Conservation (phyloP, 1,140 invertebrate genomes). For the Drosophila cardini region DNA sequence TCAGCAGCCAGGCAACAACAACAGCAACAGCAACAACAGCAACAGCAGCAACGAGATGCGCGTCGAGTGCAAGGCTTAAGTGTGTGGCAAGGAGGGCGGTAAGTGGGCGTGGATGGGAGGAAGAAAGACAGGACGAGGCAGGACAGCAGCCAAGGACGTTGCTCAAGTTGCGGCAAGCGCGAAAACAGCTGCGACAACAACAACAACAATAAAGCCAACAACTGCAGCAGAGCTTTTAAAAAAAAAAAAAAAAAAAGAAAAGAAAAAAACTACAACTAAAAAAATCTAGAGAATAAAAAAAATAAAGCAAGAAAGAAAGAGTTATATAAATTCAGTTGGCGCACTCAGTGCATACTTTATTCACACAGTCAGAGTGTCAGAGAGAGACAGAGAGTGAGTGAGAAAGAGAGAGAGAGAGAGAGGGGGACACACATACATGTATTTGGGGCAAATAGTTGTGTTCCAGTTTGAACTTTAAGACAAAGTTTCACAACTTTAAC, state of each 20-base stretch:
- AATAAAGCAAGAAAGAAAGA: conserved; percentile 42
- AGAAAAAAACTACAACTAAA: conserved; percentile 12
- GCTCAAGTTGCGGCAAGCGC: conserved; percentile 75
- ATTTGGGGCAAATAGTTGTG: conserved; percentile 83
- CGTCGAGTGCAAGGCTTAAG: conserved; percentile 68
- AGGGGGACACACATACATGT: conserved; percentile 26
- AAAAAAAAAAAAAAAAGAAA: conserved; percentile 41
- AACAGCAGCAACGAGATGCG: conserved; percentile 21
- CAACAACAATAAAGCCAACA: conserved; percentile 21
- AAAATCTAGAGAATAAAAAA: conserved; percentile 35
- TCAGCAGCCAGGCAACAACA: conserved; percentile 61
- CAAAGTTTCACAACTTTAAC: conserved; percentile 79
- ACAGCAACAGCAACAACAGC: conserved; percentile 37
- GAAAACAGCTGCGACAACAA: conserved; percentile 66
- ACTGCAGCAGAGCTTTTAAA: conserved; percentile 63
- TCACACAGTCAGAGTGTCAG: conserved; percentile 8
- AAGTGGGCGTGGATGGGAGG: conserved; percentile 27
- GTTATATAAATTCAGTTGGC: conserved; percentile 66
- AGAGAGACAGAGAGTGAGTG: conserved; percentile 17
- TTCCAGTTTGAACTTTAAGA: conserved; percentile 80
- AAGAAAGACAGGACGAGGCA: conserved; percentile 5
- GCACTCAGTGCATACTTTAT: conserved; percentile 63
- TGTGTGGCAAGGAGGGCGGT: conserved; percentile 31
- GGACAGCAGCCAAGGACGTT: conserved; percentile 70
- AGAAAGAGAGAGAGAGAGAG: conserved; percentile 2